A percentile compares a stretch with the other conserved stretches of the same genome.
These are phyloP conservation scores for Corella eumyota DNA, from an alignment of 23 tunicate genomes.

Conservation along the genomic window DNA sequence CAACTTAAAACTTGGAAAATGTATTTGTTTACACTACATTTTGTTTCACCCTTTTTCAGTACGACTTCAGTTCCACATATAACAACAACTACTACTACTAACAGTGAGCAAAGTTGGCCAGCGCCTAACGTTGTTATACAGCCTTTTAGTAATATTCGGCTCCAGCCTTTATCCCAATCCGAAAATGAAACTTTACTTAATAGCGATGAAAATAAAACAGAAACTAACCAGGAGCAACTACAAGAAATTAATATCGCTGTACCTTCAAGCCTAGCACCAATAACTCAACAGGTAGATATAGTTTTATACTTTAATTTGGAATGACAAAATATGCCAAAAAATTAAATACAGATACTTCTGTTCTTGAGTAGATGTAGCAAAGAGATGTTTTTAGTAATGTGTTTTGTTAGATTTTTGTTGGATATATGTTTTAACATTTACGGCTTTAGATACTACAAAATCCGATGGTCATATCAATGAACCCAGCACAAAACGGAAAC, in stretches of 20 bases:
- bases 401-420: not conserved
- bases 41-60: too few relatives aligned
- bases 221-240: constrained; percentile 1
- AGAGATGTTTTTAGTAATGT: not conserved
- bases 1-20: not conserved
- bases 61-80: too few relatives aligned
- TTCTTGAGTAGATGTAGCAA: too few relatives aligned
- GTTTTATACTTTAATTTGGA: not conserved
- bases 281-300: constrained; percentile 43
- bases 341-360: too few relatives aligned
- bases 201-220: constrained; percentile 5
- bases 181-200: constrained; percentile 2
- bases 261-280: constrained; percentile 46
- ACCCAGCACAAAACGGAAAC: not conserved
- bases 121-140: constrained; percentile 67
- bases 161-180: constrained; percentile 11
- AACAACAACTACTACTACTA: too few relatives aligned
- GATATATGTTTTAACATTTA: not conserved
- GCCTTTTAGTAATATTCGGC: constrained; percentile 42
- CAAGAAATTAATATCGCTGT: constrained; percentile 60
- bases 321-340: not conserved
- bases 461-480: constrained; percentile 8
- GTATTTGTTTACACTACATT: not conserved
- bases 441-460: constrained; percentile 8
- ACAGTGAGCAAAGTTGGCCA: constrained; percentile 11